Percentiles rank a stretch among this genome's conserved stretches.
Evolutionary conservation across 1,140 invertebrate genomes (phyloP).

Genomic region (Sesamia nonagrioides): DNA sequence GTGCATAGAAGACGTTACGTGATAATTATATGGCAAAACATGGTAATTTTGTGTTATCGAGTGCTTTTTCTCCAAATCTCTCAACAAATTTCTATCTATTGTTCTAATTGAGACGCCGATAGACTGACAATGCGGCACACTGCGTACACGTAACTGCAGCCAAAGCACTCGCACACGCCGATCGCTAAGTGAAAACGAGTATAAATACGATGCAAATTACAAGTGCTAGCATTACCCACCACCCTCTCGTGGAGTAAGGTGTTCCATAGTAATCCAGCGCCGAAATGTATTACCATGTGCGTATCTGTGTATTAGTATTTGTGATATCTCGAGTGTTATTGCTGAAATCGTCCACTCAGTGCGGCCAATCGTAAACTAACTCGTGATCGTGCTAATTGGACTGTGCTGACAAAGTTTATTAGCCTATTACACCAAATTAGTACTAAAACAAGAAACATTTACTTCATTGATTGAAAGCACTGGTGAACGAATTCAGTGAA

Average conservation of each 20-base stretch:
- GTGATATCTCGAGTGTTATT: conserved; percentile 24
- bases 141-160: conserved; percentile 75
- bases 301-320: conserved; percentile 59
- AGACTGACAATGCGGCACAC: conserved; percentile 75
- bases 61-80: conserved; percentile 70
- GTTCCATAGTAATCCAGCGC: conserved; percentile 59
- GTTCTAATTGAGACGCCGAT: conserved; percentile 76
- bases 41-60: conserved; percentile 55
- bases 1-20: conserved; percentile 51
- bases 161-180: conserved; percentile 77
- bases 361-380: conserved; percentile 13
- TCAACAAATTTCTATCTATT: conserved; percentile 82
- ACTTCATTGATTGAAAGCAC: conserved; percentile 46
- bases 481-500: conserved; percentile 64
- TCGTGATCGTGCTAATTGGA: conserved; percentile 43
- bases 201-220: conserved; percentile 86
- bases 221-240: conserved; percentile 78
- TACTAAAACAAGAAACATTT: conserved; percentile 39
- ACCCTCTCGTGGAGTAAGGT: conserved; percentile 72
- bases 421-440: conserved; percentile 21
- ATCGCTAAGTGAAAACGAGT: conserved; percentile 78
- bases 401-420: conserved; percentile 34
- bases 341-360: conserved; percentile 29
- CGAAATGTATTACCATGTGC: conserved; percentile 83
- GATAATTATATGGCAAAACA: conserved; percentile 61